phyloP scores from a whole-genome alignment of 2,113 vertebrate genomes.

The Pedetes capensis region DNA sequence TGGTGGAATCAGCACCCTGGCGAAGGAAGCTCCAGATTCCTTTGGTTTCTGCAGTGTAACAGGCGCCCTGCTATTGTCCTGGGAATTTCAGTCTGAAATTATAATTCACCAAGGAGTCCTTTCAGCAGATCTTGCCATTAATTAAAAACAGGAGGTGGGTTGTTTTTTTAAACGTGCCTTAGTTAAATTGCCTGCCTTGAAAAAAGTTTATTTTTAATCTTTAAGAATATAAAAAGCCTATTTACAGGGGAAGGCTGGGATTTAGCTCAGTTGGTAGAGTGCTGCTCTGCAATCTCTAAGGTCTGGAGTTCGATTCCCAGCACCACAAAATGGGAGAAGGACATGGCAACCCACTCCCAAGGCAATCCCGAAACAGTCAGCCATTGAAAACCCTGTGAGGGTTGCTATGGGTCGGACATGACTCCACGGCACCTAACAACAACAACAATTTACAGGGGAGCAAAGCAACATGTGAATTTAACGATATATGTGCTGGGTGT shows the following conservation, averaged over 20 bases:
- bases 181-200: neutral
- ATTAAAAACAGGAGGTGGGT: conserved; percentile 49
- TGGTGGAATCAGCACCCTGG: neutral
- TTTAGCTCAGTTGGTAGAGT: too few species aligned
- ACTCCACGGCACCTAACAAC: too few species aligned
- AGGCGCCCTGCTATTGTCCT: conserved; percentile 31
- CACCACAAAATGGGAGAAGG: too few species aligned
- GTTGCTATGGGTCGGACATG: too few species aligned
- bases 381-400: too few species aligned
- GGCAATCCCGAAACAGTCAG: too few species aligned
- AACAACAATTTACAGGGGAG: neutral
- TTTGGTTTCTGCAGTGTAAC: conserved; percentile 50
- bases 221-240: neutral
- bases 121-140: conserved; percentile 45
- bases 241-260: neutral
- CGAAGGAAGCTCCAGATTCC: neutral
- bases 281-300: too few species aligned
- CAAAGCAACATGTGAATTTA: neutral
- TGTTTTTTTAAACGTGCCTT: neutral
- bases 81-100: conserved; percentile 59
- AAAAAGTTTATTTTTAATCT: neutral
- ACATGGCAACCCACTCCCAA: too few species aligned
- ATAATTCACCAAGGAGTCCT: conserved; percentile 41
- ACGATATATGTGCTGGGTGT: too few species aligned
- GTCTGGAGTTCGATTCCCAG: too few species aligned